Percentiles rank a stretch among this genome's conserved stretches.
Evolutionary conservation across 1,140 invertebrate genomes (phyloP).

Genomic region (Cydia pomonella): DNA sequence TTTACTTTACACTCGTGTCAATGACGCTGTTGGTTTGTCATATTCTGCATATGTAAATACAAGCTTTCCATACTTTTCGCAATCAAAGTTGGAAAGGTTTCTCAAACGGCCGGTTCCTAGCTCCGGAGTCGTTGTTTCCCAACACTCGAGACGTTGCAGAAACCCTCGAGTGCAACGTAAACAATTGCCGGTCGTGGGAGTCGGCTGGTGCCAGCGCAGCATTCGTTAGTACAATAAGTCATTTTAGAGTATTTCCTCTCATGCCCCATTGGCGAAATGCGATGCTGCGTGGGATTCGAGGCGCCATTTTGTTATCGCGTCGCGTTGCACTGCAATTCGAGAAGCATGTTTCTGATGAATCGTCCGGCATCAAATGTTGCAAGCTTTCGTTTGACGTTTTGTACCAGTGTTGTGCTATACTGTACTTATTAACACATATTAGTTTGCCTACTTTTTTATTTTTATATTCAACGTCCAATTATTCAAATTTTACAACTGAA

Average conservation of each 20-base stretch:
- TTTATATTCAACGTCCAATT: too few species aligned
- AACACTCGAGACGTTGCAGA: conserved; percentile 70
- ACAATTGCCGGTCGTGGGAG: conserved; percentile 74
- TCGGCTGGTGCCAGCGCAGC: conserved; percentile 51
- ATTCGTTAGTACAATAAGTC: conserved; percentile 58
- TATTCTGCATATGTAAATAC: conserved; percentile 51
- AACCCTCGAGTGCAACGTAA: conserved; percentile 71
- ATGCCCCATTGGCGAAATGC: conserved; percentile 63
- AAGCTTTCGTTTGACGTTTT: not conserved
- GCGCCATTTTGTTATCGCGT: conserved; percentile 48
- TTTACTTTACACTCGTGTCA: conserved; percentile 17
- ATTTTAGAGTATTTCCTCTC: conserved; percentile 65
- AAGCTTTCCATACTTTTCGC: conserved; percentile 75
- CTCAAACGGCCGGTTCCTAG: conserved; percentile 70
- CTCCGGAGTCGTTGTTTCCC: conserved; percentile 63
- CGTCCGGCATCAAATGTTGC: not conserved
- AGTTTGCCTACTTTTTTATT: too few species aligned
- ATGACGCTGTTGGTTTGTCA: conserved; percentile 34
- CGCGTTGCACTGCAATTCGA: conserved; percentile 39
- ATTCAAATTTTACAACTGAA: too few species aligned
- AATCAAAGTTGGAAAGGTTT: conserved; percentile 70
- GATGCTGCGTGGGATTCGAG: conserved; percentile 49
- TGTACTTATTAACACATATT: not conserved
- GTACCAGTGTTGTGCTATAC: not conserved
- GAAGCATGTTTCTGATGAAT: conserved; percentile 29